Conservation (phyloP, 53 echinoderm and acorn worm genomes). For the Hippasteria phrygiana region DNA sequence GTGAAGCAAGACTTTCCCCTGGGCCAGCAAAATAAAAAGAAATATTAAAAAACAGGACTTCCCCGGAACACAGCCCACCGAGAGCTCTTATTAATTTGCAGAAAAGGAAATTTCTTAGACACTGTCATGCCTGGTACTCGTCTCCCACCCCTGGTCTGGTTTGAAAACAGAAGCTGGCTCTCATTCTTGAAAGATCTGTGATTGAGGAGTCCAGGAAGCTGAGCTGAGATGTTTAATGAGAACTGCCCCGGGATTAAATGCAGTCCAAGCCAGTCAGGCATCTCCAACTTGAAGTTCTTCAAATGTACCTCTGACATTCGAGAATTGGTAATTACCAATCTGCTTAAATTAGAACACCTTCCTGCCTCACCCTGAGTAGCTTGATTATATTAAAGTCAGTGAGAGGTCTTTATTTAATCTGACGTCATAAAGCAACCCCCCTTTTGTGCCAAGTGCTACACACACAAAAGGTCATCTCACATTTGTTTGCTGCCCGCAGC, state of each 20-base stretch:
- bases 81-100: not conserved
- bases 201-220: not conserved
- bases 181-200: not conserved
- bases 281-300: not conserved
- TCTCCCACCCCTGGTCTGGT: not conserved
- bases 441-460: too few species aligned
- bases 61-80: not conserved
- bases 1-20: not conserved
- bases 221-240: not conserved
- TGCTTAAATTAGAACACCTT: too few species aligned
- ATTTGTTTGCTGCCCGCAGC: too few species aligned
- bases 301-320: not conserved
- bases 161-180: not conserved
- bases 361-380: too few species aligned
- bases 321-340: too few species aligned
- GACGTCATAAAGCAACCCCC: too few species aligned
- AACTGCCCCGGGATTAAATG: not conserved
- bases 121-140: not conserved
- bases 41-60: not conserved
- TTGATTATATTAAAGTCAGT: too few species aligned
- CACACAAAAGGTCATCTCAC: too few species aligned
- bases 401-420: too few species aligned
- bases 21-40: not conserved
- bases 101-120: constrained; percentile 22
- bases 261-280: not conserved